A percentile compares a stretch with the other conserved stretches of the same genome.
These are phyloP conservation scores for Drosophila mettleri DNA, from an alignment of 2,888 invertebrate species.

Conservation along the genomic window DNA sequence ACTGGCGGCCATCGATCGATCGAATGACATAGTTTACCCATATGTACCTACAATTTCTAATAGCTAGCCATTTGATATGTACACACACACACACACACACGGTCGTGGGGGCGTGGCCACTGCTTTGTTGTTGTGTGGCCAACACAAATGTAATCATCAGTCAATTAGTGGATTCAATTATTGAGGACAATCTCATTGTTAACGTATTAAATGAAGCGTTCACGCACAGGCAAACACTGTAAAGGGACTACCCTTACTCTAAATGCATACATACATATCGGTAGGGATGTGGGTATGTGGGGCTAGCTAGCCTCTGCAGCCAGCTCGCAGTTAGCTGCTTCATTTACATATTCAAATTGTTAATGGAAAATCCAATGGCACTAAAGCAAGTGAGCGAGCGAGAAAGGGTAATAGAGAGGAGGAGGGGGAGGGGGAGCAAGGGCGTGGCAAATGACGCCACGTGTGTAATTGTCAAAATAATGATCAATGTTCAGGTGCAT, in stretches of 20 bases:
- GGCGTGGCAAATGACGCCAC: slow-evolving; percentile 65
- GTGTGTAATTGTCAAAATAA: slow-evolving; percentile 82
- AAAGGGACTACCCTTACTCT: slow-evolving; percentile 22
- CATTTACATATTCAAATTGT: slow-evolving; percentile 80
- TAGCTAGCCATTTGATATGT: slow-evolving; percentile 22
- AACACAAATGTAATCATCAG: slow-evolving; percentile 81
- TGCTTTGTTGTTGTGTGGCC: slow-evolving; percentile 60
- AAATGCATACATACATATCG: slow-evolving; percentile 2
- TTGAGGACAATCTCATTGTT: slow-evolving; percentile 79
- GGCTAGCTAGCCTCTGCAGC: neutral
- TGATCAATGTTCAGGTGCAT: slow-evolving; percentile 67
- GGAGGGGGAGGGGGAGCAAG: neutral
- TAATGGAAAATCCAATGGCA: slow-evolving; percentile 81
- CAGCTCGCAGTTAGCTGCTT: slow-evolving; percentile 32
- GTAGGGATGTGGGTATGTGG: neutral
- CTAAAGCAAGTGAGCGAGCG: slow-evolving; percentile 47
- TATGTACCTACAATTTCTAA: slow-evolving; percentile 28
- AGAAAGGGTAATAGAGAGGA: neutral
- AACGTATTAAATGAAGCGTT: slow-evolving; percentile 81
- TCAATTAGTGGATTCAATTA: slow-evolving; percentile 83
- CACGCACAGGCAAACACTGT: slow-evolving; percentile 73
- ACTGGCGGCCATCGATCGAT: slow-evolving; percentile 62
- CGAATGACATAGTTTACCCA: slow-evolving; percentile 63
- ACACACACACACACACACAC: slow-evolving; percentile 3
- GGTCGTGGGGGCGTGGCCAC: neutral